Base-by-base conservation (phyloP, 2,113 vertebrate genomes). In the Eolophus roseicapilla region DNA sequence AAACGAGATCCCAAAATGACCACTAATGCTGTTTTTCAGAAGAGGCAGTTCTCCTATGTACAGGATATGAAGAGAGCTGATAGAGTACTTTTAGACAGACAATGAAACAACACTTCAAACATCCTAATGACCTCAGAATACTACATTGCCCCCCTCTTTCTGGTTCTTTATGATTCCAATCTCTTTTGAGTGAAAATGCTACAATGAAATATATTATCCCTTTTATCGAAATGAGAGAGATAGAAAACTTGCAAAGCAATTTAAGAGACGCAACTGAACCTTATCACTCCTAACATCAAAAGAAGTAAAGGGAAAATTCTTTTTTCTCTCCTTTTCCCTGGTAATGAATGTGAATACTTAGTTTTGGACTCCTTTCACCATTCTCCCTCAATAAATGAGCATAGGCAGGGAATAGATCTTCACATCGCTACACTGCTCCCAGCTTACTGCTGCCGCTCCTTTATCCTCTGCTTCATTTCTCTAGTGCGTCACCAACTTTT, bases 201-300 rank as follows among this genome's bases (percentile, higher is more conserved):
- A 12, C 89, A 82, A 44, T 69, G 89, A 96, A 91, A 86, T 89
- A 74, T 71, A 86, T 95, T 89, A 82, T 86, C 62, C 70, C 31
- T 94, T 92, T 90, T 89, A 87, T 80, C 84, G 31, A 82, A 77
- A 85, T 86, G 87, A 82, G 65, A 44, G 69, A 92, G 65, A 73
- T 10, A 68, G 91, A 93, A 95, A 87, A 82, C 82, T 96, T 88
- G 91, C 53, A 3, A 29, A 85, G 92, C 75, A 93, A 94, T 95
- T 95, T 85, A 94, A 90, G 84, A 87, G 81, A 73, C 12, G 39
- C 65, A 80, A 52, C 87, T 74, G 79, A 92, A 91, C 44, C 75
- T 96, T 77, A 96, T 94, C 93, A 73, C 84, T 95, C 67, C 93
- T 80, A 90, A 94, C 95, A 90, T 94, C 93, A 93, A 93, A 92